Conservation (phyloP, 2,797 vertebrate genomes). For the Notoglanidium macrostoma region DNA sequence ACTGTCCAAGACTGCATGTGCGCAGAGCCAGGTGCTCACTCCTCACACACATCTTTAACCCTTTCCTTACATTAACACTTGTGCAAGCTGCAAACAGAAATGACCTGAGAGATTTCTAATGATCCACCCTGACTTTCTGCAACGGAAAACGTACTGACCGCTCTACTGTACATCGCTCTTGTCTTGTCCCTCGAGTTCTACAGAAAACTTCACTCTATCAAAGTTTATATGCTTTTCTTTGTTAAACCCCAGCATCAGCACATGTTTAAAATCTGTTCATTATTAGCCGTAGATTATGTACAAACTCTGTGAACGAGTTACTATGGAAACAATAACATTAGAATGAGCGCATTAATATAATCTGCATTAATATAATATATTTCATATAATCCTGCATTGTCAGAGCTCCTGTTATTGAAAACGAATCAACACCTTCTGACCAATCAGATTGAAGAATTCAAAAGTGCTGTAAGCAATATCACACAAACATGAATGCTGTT, state of each 20-base stretch:
- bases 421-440: background rate
- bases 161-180: too few species aligned
- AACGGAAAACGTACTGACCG: background rate
- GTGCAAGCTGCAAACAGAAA: background rate
- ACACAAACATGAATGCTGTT: background rate
- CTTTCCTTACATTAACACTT: background rate
- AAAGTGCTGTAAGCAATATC: background rate
- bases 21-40: slow-evolving; percentile 81
- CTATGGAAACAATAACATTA: background rate
- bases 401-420: background rate
- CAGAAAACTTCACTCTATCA: background rate
- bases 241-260: background rate
- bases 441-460: background rate
- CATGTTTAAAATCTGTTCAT: background rate
- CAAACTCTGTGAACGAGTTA: background rate
- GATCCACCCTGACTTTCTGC: background rate
- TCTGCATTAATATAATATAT: too few species aligned
- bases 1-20: slow-evolving; percentile 75
- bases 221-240: background rate
- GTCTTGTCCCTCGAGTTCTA: too few species aligned
- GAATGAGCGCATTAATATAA: background rate
- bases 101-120: background rate
- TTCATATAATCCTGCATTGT: background rate
- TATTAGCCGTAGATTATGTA: background rate
- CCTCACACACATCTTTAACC: background rate